phyloP scores from a whole-genome alignment of 2,797 vertebrate species.

The Rhabdophis nuchalis region DNA sequence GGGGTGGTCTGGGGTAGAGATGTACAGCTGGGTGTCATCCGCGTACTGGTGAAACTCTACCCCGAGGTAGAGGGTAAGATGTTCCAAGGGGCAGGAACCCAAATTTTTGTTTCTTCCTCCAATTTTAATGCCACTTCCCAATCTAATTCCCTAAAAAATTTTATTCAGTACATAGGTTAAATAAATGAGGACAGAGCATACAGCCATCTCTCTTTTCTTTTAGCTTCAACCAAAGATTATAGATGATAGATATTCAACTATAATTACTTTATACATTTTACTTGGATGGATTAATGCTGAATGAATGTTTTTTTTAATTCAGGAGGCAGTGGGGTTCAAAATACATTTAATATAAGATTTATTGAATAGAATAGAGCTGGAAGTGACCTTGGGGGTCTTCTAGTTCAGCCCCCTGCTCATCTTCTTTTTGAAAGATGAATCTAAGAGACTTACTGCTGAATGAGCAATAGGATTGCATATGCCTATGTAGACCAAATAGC shows the following conservation, averaged over 20 bases:
- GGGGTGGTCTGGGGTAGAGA: no score
- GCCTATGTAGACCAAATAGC: background rate
- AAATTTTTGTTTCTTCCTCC: background rate
- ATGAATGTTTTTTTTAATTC: background rate
- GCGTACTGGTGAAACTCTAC: no score
- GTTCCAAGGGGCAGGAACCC: background rate
- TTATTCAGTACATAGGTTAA: background rate
- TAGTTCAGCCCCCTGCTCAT: no score
- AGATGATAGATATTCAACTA: background rate
- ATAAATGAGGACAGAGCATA: background rate
- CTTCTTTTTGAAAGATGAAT: background rate
- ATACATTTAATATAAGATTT: background rate
- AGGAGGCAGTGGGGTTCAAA: background rate
- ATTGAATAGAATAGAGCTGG: no score
- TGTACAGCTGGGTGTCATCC: no score
- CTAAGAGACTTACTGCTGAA: background rate
- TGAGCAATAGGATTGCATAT: background rate
- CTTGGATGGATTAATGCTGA: background rate
- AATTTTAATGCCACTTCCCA: background rate
- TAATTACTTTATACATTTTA: background rate
- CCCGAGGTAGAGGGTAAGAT: background rate
- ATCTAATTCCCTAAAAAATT: background rate
- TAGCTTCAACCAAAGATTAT: background rate
- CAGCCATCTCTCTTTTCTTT: background rate
- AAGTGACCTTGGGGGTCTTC: no score